These are phyloP conservation scores for Helleia helle DNA, from an alignment of 2,888 invertebrate genomes.

Conservation along the genomic window DNA sequence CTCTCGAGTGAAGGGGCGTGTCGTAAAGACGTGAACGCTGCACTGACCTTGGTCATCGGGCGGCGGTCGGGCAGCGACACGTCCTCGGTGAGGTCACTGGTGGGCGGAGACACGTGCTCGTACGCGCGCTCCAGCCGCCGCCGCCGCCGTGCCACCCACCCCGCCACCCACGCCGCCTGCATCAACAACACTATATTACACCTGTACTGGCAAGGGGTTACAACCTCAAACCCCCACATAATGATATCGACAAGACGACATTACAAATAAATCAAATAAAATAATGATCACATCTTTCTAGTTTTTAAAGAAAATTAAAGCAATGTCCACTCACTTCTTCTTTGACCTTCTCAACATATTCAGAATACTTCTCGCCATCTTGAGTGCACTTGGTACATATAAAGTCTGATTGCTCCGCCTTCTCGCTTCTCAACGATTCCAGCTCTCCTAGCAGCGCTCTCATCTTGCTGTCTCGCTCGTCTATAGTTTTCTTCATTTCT, in stretches of 20 bases:
- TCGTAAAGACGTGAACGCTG: too few relatives aligned
- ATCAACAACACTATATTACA: too few relatives aligned
- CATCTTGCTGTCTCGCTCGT: conserved; percentile 72
- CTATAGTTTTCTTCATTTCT: conserved; percentile 68
- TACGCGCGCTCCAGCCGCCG: conserved; percentile 82
- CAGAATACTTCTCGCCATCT: conserved; percentile 38
- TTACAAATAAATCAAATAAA: too few relatives aligned
- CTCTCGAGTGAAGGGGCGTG: too few relatives aligned
- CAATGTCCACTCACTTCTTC: conserved; percentile 42
- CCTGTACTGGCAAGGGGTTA: too few relatives aligned
- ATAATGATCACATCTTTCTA: too few relatives aligned
- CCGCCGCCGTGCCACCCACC: conserved; percentile 79
- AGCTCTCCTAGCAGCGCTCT: conserved; percentile 68
- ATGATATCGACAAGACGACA: too few relatives aligned
- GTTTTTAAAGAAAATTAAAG: background rate
- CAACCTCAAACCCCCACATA: too few relatives aligned
- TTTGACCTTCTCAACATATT: conserved; percentile 43
- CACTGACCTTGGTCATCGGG: background rate
- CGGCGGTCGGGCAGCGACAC: conserved; percentile 77
- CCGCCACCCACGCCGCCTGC: conserved; percentile 74
- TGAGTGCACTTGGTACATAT: conserved; percentile 39
- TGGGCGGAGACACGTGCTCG: conserved; percentile 76
- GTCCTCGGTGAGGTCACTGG: conserved; percentile 88
- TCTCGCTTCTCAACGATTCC: conserved; percentile 62
- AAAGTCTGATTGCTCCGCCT: conserved; percentile 50